Conservation (phyloP, 2,888 invertebrate species). For the Fissipunctia ypsillon region DNA sequence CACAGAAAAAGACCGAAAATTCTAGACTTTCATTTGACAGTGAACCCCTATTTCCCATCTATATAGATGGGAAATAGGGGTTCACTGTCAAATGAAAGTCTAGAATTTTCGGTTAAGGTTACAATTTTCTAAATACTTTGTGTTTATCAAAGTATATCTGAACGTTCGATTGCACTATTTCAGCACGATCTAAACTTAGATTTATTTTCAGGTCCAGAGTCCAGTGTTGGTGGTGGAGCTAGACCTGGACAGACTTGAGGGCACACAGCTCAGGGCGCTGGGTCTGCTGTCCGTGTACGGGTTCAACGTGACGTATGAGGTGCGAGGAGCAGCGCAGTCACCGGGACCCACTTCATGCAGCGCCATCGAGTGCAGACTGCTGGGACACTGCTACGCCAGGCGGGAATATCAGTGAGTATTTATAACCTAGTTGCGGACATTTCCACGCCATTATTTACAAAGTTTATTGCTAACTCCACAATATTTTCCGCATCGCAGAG, state of each 20-base stretch:
- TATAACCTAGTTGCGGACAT: conserved; percentile 14
- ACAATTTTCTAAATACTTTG: too few species aligned
- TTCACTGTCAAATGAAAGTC: too few species aligned
- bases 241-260: conserved; percentile 93
- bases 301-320: conserved; percentile 97
- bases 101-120: too few species aligned
- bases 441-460: conserved; percentile 37
- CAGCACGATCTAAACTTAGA: not conserved
- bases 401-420: conserved; percentile 94
- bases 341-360: conserved; percentile 92
- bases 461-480: conserved; percentile 15
- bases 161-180: not conserved
- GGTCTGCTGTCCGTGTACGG: conserved; percentile 96
- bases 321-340: conserved; percentile 87
- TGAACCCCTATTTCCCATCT: too few species aligned
- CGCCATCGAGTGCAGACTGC: conserved; percentile 94
- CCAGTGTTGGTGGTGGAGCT: conserved; percentile 95
- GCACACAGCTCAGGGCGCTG: conserved; percentile 95
- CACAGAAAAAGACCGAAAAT: too few species aligned
- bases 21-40: too few species aligned
- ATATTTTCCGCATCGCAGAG: conserved; percentile 85
- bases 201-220: conserved; percentile 88
- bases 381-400: conserved; percentile 95
- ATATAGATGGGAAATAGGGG: too few species aligned
- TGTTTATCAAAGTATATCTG: too few species aligned